phyloP scores from a whole-genome alignment of 2,113 vertebrate genomes.

The Gallinago jamesoni region DNA sequence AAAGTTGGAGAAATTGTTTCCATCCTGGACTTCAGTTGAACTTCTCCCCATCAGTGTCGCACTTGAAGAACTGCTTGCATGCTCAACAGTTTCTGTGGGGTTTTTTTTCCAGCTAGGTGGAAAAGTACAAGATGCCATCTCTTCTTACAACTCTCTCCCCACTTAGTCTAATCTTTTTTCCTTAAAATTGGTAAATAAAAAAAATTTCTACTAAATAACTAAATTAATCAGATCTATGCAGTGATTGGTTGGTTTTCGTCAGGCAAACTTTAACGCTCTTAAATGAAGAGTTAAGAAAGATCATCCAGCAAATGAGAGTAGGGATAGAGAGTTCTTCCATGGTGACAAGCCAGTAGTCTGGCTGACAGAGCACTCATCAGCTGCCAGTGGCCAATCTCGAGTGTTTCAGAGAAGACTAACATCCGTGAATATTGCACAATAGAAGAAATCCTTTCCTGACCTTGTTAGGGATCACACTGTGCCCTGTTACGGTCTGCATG shows the following conservation, averaged over 20 bases:
- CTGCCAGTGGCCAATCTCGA: neutral
- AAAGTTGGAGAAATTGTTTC: neutral
- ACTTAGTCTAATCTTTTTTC: neutral
- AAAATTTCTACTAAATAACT: neutral
- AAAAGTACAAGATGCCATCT: neutral
- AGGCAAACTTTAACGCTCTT: neutral
- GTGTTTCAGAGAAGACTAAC: neutral
- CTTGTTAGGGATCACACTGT: neutral
- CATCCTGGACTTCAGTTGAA: neutral
- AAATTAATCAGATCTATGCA: neutral
- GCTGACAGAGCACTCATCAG: neutral
- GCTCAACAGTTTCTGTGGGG: neutral
- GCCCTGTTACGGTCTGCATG: neutral
- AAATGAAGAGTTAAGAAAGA: neutral
- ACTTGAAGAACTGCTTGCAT: neutral
- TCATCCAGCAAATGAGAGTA: neutral
- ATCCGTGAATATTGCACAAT: neutral
- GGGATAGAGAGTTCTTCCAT: neutral
- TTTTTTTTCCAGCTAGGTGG: neutral
- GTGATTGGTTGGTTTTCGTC: neutral
- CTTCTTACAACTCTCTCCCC: neutral
- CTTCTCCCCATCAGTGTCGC: neutral
- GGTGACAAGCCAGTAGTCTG: neutral
- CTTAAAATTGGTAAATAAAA: neutral
- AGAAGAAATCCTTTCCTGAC: conserved; percentile 23